phyloP scores from a whole-genome alignment of 1,140 invertebrate species.

The Scaptomyza montana region DNA sequence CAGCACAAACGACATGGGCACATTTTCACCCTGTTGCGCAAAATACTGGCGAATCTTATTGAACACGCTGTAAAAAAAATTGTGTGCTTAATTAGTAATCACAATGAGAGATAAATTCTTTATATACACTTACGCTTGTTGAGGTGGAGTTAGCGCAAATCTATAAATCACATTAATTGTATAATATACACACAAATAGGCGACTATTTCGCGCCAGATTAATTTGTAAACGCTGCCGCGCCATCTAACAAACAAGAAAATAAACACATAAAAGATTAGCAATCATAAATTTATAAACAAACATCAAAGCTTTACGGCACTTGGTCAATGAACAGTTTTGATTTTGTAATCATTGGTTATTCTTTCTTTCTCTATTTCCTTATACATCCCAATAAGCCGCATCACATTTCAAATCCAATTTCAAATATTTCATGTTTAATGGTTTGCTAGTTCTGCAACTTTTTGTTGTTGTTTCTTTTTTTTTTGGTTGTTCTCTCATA shows the following conservation, averaged over 20 bases:
- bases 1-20: conserved; percentile 96
- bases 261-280: conserved; percentile 13
- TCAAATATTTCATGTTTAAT: conserved; percentile 47
- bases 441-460: conserved; percentile 48
- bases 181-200: conserved; percentile 94
- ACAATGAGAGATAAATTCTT: background rate
- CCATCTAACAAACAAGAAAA: conserved; percentile 88
- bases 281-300: conserved; percentile 23
- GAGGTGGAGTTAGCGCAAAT: conserved; percentile 91
- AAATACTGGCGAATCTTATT: conserved; percentile 92
- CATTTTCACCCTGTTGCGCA: conserved; percentile 91
- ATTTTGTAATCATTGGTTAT: conserved; percentile 48
- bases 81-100: too few relatives aligned
- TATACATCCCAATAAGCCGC: conserved; percentile 1
- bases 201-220: conserved; percentile 96
- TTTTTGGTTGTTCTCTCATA: conserved; percentile 26
- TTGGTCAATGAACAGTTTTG: conserved; percentile 11
- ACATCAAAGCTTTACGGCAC: background rate
- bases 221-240: conserved; percentile 98
- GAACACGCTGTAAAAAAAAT: conserved; percentile 87
- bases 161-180: conserved; percentile 95
- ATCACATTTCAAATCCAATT: conserved; percentile 36
- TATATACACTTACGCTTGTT: conserved; percentile 89
- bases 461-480: conserved; percentile 21
- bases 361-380: conserved; percentile 27